phyloP scores from a whole-genome alignment of 2,113 vertebrate species.

The Myiozetetes cayanensis region DNA sequence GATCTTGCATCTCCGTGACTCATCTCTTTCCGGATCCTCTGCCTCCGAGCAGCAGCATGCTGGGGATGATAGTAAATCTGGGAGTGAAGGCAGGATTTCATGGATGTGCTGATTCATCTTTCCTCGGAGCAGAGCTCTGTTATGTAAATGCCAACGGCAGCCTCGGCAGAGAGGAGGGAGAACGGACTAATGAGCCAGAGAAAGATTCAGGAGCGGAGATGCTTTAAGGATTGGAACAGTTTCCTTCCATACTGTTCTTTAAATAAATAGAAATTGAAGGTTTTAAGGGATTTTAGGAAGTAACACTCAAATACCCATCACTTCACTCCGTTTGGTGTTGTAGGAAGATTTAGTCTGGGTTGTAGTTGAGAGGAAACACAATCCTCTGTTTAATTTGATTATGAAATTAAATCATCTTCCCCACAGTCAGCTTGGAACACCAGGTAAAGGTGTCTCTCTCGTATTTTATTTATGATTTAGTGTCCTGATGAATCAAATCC shows the following conservation, averaged over 20 bases:
- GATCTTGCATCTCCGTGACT: constrained; percentile 17
- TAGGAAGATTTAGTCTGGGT: neutral
- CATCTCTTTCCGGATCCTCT: neutral
- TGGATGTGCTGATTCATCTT: constrained; percentile 24
- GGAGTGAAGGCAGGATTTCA: neutral
- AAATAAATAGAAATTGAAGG: neutral
- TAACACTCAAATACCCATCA: rapidly evolving
- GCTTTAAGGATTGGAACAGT: neutral
- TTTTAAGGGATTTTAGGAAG: neutral
- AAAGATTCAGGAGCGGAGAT: neutral
- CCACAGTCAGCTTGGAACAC: neutral
- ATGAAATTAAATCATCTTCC: neutral
- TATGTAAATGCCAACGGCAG: neutral
- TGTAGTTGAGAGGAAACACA: neutral
- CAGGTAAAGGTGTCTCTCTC: neutral
- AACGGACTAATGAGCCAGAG: neutral
- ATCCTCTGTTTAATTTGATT: neutral
- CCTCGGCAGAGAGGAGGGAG: neutral
- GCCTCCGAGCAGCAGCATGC: neutral
- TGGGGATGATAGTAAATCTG: constrained; percentile 17
- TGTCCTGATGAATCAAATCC: neutral
- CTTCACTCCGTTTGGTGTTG: rapidly evolving
- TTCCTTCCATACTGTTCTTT: neutral
- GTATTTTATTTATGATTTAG: neutral
- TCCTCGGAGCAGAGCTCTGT: neutral